These are phyloP conservation scores for Poecilobothrus nobilitatus DNA, from an alignment of 2,888 invertebrate species.

Conservation along the genomic window DNA sequence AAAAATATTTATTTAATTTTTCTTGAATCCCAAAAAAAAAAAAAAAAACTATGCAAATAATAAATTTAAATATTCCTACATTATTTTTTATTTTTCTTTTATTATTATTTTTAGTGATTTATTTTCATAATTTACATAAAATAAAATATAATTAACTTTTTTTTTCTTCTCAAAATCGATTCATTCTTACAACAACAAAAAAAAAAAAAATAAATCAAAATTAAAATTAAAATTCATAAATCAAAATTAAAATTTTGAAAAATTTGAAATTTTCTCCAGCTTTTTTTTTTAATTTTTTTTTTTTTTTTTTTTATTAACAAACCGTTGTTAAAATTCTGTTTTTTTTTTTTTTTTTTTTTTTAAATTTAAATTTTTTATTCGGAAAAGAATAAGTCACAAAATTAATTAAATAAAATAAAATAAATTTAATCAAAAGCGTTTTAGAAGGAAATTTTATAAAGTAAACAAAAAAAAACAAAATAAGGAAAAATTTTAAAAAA, in stretches of 20 bases:
- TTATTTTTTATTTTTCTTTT: background rate
- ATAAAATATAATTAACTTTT: background rate
- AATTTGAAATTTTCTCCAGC: background rate
- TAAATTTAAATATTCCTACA: background rate
- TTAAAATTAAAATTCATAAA: too few species aligned
- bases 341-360: constrained; percentile 4
- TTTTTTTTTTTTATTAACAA: background rate
- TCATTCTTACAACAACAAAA: background rate
- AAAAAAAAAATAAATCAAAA: too few species aligned
- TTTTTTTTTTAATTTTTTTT: background rate
- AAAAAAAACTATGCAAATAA: background rate
- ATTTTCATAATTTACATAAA: constrained; percentile 2
- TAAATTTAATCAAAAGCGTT: constrained; percentile 7
- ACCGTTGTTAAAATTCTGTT: constrained; percentile 11
- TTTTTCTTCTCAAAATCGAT: background rate
- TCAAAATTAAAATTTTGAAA: too few species aligned
- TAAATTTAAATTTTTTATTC: background rate
- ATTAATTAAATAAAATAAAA: constrained; percentile 15
- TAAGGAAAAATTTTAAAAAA: constrained; percentile 7
- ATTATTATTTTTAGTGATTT: background rate
- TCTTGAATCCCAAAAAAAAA: background rate
- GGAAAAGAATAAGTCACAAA: constrained; percentile 16
- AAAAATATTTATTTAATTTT: background rate
- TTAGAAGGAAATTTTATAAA: constrained; percentile 10
- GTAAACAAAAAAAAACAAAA: too few species aligned